A percentile compares a stretch with the other conserved stretches of the same genome.
These are phyloP conservation scores for Eledona agricola DNA, from an alignment of 2,888 invertebrate species.

Conservation along the genomic window DNA sequence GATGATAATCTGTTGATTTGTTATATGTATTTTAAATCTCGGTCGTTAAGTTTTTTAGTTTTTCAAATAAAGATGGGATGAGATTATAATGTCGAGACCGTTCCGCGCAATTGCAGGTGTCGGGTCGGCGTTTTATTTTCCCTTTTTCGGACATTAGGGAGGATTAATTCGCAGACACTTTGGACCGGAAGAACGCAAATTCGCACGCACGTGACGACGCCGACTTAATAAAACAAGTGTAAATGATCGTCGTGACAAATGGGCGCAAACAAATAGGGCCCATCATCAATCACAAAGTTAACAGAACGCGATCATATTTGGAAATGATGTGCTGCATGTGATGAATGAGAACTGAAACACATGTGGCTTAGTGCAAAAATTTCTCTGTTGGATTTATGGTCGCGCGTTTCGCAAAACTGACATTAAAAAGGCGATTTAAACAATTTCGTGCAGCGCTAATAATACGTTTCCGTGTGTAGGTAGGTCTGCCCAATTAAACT, in stretches of 20 bases:
- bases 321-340: slow-evolving; percentile 33
- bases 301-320: slow-evolving; percentile 38
- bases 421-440: slow-evolving; percentile 10
- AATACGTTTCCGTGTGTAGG: slow-evolving; percentile 6
- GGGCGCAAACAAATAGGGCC: slow-evolving; percentile 39
- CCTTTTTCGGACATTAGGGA: too few relatives aligned
- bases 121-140: too few relatives aligned
- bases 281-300: slow-evolving; percentile 43
- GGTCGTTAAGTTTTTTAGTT: too few relatives aligned
- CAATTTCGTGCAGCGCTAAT: background rate
- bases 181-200: slow-evolving; percentile 10
- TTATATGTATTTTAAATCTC: too few relatives aligned
- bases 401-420: slow-evolving; percentile 12
- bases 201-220: slow-evolving; percentile 9
- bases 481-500: slow-evolving; percentile 13
- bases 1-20: too few relatives aligned
- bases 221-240: slow-evolving; percentile 38
- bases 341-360: slow-evolving; percentile 35
- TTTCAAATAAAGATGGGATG: too few relatives aligned
- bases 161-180: too few relatives aligned
- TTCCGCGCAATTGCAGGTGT: too few relatives aligned
- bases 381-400: slow-evolving; percentile 10
- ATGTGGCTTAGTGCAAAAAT: slow-evolving; percentile 26
- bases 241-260: slow-evolving; percentile 42
- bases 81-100: too few relatives aligned